Conservation (phyloP, 2,113 vertebrate genomes). For the Ploceus nigricollis region DNA sequence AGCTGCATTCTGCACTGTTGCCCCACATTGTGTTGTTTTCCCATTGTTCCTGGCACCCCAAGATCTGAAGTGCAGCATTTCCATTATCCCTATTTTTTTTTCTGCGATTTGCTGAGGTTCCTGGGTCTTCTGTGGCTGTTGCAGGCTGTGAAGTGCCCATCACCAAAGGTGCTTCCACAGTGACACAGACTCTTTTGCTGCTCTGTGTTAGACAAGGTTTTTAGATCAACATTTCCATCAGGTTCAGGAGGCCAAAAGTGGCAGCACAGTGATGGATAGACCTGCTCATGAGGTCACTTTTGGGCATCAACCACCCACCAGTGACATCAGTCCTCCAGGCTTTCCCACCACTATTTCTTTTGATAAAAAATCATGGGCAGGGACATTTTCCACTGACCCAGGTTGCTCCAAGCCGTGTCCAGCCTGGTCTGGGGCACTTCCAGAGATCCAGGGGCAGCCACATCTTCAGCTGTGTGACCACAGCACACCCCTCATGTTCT, state of each 20-base stretch:
- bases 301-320: neutral
- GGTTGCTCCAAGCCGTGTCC: neutral
- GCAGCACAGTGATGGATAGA: neutral
- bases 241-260: neutral
- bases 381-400: neutral
- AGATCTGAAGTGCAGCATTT: neutral
- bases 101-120: neutral
- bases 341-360: neutral
- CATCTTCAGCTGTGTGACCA: neutral
- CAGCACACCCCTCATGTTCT: neutral
- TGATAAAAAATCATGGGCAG: neutral
- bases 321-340: fast-evolving
- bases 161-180: neutral
- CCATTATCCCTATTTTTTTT: neutral
- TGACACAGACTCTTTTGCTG: neutral
- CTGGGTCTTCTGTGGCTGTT: neutral
- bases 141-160: neutral
- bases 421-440: neutral
- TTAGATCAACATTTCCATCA: neutral
- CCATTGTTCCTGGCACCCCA: neutral
- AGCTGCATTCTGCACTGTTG: neutral
- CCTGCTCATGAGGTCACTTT: neutral
- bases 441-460: neutral
- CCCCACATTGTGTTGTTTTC: neutral
- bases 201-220: neutral